A percentile compares a stretch with the other conserved stretches of the same genome.
Evolutionary conservation across 2,797 vertebrate species (phyloP).

Genomic region (Danio jaintianensis): DNA sequence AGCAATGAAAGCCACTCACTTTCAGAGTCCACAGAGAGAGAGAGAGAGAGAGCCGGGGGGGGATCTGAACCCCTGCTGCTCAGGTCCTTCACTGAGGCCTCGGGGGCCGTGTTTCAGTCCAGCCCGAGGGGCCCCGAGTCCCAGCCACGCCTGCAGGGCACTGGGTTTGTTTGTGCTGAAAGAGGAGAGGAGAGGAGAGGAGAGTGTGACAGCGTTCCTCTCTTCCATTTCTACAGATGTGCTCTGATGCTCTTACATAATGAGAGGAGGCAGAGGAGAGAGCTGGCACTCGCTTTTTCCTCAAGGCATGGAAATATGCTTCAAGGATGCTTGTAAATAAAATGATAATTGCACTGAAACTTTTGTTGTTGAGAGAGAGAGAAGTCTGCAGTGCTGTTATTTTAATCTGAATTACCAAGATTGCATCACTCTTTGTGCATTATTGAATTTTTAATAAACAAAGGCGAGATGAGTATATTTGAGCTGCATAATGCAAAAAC

Average conservation of each 20-base stretch:
- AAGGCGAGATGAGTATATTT: constrained; percentile 15
- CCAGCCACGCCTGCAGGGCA: constrained; percentile 60
- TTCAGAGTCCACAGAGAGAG: constrained; percentile 37
- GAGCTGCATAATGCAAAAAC: constrained; percentile 33
- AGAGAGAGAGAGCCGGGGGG: constrained; percentile 18
- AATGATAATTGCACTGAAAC: constrained; percentile 19
- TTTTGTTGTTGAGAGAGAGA: neutral
- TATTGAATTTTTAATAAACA: constrained; percentile 24
- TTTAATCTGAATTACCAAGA: constrained; percentile 4
- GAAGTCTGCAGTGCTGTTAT: neutral
- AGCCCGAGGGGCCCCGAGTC: constrained; percentile 51
- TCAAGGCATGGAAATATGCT: constrained; percentile 22
- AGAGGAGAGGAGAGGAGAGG: constrained; percentile 46
- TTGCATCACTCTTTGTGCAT: constrained; percentile 12
- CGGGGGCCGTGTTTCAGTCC: constrained; percentile 63
- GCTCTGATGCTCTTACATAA: constrained; percentile 56
- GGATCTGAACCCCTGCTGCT: constrained; percentile 53
- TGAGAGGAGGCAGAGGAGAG: constrained; percentile 27
- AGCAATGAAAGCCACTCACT: constrained; percentile 41
- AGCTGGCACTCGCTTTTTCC: constrained; percentile 26
- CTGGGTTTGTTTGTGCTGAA: constrained; percentile 50
- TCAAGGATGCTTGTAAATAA: constrained; percentile 37
- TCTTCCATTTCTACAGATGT: constrained; percentile 47
- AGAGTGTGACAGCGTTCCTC: constrained; percentile 41
- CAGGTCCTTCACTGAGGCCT: constrained; percentile 62